Evolutionary conservation across 2,797 vertebrate genomes (phyloP).

Genomic region (Falco columbarius): DNA sequence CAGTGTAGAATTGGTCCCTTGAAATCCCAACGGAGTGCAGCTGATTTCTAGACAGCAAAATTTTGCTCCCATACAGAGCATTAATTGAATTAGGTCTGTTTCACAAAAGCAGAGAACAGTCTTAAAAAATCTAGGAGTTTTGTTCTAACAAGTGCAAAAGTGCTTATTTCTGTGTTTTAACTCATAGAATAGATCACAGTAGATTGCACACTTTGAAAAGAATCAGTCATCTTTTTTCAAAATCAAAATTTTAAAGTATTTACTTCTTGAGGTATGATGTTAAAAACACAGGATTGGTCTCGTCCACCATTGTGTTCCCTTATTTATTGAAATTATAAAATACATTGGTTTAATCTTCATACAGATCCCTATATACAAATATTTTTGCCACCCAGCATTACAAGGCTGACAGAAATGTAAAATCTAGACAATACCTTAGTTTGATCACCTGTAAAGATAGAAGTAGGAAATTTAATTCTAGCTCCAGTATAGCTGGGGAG

Average conservation of each 20-base stretch:
- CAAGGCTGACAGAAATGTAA: not conserved
- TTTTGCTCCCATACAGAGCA: not conserved
- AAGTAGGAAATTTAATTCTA: not conserved
- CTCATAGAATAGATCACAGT: not conserved
- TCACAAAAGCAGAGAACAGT: not conserved
- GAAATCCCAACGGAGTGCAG: not conserved
- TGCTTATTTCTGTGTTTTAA: not conserved
- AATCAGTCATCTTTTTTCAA: not conserved
- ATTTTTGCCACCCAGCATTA: not conserved
- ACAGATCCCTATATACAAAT: not conserved
- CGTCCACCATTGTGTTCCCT: not conserved
- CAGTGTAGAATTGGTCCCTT: not conserved
- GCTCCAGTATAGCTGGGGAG: not conserved
- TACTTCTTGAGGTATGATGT: not conserved
- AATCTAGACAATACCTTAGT: not conserved
- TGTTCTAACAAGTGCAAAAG: not conserved
- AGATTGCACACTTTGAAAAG: not conserved
- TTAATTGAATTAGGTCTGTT: not conserved
- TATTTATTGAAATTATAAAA: not conserved
- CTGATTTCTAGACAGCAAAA: conserved; percentile 5
- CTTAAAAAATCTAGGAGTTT: not conserved
- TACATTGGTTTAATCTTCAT: not conserved
- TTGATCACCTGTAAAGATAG: not conserved
- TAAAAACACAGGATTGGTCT: not conserved
- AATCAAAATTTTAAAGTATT: not conserved